Percentiles rank a stretch among this genome's conserved stretches.
Conservation (phyloP, 2,797 vertebrate species). For the Enteromius unitaeniatus region DNA sequence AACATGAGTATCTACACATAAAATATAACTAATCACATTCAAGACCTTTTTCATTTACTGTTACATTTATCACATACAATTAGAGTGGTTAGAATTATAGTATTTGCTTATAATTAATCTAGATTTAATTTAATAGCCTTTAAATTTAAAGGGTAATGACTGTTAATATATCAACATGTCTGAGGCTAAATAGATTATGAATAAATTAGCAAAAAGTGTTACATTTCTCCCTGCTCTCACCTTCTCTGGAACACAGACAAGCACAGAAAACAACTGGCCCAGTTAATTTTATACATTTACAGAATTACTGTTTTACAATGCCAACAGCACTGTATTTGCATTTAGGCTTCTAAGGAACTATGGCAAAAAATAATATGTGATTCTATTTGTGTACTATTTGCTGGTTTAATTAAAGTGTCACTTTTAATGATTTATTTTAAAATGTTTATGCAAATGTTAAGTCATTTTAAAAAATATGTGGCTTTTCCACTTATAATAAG, state of each 20-base stretch:
- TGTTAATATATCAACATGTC: neutral
- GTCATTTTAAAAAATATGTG: too few species aligned
- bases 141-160: neutral
- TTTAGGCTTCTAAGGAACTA: neutral
- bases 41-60: neutral
- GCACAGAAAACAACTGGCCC: neutral
- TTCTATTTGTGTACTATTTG: neutral
- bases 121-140: neutral
- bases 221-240: neutral
- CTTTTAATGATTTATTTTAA: neutral
- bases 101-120: neutral
- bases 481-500: too few species aligned
- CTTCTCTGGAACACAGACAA: neutral
- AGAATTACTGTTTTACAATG: neutral
- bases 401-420: neutral
- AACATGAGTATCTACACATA: neutral
- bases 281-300: neutral
- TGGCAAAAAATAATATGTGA: neutral
- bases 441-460: neutral
- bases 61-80: conserved; percentile 1
- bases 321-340: neutral
- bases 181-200: neutral
- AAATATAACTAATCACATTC: neutral
- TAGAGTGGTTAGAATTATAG: neutral
- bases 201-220: neutral